Percentiles rank a stretch among this genome's conserved stretches.
Evolutionary conservation across 2,888 invertebrate genomes (phyloP).

Genomic region (Aspidapion aeneum): DNA sequence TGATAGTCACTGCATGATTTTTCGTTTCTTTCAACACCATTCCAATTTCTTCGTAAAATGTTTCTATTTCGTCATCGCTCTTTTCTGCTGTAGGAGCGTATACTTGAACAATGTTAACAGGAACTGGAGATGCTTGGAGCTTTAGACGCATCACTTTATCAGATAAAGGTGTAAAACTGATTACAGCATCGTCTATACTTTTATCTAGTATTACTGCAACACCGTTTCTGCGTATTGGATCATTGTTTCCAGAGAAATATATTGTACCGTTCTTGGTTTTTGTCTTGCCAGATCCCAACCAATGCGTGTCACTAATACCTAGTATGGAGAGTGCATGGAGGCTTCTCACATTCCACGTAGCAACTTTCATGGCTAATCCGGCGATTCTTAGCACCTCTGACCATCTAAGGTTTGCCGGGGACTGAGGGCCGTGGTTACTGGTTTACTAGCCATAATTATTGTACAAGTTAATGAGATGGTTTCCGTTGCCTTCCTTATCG

Average conservation of each 20-base stretch:
- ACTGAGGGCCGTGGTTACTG: too few species aligned
- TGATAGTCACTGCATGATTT: too few species aligned
- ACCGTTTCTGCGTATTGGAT: background rate
- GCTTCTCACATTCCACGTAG: too few species aligned
- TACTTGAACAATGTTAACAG: constrained; percentile 1
- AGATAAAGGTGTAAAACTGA: background rate
- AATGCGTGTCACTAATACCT: background rate
- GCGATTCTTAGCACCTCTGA: too few species aligned
- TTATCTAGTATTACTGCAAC: background rate
- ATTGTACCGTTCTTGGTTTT: background rate
- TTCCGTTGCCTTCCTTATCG: too few species aligned
- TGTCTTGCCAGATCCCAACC: background rate
- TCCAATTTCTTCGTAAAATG: background rate
- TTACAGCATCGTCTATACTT: background rate
- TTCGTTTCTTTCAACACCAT: background rate
- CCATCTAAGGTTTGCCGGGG: too few species aligned
- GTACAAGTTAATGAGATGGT: too few species aligned
- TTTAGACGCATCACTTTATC: background rate
- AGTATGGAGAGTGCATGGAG: too few species aligned
- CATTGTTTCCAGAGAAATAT: constrained; percentile 1
- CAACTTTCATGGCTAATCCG: too few species aligned
- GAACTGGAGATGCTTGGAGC: background rate
- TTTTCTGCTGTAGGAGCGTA: background rate
- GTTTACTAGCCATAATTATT: too few species aligned
- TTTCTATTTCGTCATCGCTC: background rate